Conservation (phyloP, 2,797 vertebrate genomes). For the Syncerus caffer region DNA sequence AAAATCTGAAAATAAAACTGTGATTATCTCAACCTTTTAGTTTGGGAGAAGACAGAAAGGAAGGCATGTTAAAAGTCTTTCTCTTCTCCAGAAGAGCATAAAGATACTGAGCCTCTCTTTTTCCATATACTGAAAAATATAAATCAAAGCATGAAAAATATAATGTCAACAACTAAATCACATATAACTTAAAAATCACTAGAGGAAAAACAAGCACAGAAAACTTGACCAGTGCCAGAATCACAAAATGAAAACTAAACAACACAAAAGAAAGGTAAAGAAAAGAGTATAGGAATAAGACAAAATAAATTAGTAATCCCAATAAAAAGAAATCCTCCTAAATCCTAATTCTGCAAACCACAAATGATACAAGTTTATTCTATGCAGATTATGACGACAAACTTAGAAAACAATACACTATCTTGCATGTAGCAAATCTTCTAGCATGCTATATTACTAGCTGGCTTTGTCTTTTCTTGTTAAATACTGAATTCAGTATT, state of each 20-base stretch:
- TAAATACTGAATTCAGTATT: background rate
- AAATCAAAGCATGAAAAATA: constrained; percentile 25
- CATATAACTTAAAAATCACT: background rate
- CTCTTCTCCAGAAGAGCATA: background rate
- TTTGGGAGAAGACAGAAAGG: background rate
- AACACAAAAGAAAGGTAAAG: background rate
- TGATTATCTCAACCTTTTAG: background rate
- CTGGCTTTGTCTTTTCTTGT: background rate
- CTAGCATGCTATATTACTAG: background rate
- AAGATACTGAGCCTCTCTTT: background rate
- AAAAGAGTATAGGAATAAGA: background rate
- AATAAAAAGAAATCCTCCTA: background rate
- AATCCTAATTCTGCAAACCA: background rate
- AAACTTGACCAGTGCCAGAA: background rate
- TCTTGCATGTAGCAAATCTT: background rate
- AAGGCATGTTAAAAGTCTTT: background rate
- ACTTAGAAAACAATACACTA: background rate
- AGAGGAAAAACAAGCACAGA: background rate
- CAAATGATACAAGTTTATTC: background rate
- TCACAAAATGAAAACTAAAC: constrained; percentile 22
- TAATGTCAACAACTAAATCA: background rate
- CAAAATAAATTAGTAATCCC: background rate
- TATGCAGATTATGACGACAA: background rate
- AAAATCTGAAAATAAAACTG: background rate
- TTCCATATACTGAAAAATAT: background rate